A percentile compares a stretch with the other conserved stretches of the same genome.
Evolutionary conservation across 2,797 vertebrate species (phyloP).

Genomic region (Notolepis coatsorum): DNA sequence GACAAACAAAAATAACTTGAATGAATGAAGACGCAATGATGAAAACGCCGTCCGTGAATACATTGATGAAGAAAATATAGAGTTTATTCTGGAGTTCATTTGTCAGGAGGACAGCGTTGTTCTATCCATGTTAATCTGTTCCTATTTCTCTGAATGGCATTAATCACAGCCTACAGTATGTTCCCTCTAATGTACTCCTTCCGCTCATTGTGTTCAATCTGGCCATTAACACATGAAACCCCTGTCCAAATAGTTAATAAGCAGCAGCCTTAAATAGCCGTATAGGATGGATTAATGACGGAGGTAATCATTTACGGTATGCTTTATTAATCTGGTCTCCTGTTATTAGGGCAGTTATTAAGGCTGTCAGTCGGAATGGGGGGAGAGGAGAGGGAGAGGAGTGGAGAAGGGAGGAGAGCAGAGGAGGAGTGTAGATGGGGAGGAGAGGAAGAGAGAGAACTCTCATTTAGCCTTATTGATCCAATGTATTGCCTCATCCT

Average conservation of each 20-base stretch:
- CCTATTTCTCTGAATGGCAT: constrained; percentile 61
- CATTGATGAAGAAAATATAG: too few relatives aligned
- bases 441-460: constrained; percentile 17
- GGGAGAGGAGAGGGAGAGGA: constrained; percentile 1
- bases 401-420: constrained; percentile 16
- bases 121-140: constrained; percentile 46
- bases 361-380: constrained; percentile 55
- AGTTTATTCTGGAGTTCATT: neutral
- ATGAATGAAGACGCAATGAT: too few relatives aligned
- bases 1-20: too few relatives aligned
- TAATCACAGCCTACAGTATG: constrained; percentile 67
- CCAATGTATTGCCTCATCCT: constrained; percentile 37
- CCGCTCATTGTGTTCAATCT: constrained; percentile 48
- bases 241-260: constrained; percentile 73
- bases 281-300: constrained; percentile 79
- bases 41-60: too few relatives aligned
- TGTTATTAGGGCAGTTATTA: constrained; percentile 75
- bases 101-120: constrained; percentile 34
- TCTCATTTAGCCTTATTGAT: constrained; percentile 59
- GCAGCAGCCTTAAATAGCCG: constrained; percentile 71
- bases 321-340: constrained; percentile 79
- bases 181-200: constrained; percentile 55
- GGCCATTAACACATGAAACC: constrained; percentile 69
- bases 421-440: neutral
- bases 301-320: constrained; percentile 82